Base-by-base conservation (phyloP, 1,140 invertebrate species). In the Papilio helenus region DNA sequence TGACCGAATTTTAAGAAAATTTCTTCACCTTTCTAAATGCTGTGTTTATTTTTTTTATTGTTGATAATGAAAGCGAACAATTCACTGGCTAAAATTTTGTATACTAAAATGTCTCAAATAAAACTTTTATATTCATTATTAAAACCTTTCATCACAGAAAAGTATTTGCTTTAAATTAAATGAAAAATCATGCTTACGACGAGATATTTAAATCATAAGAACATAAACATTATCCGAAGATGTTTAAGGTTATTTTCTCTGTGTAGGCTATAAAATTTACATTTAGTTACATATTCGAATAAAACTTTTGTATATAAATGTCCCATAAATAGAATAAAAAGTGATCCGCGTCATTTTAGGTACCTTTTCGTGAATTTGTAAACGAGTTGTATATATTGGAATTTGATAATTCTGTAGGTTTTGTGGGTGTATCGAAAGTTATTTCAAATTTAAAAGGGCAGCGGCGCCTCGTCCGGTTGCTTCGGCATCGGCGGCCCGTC, bases 401-500 rank as follows among this genome's bases (percentile, higher is more conserved):
- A 29, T 65, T 65, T 68, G 1, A 26, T 26, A 26, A 61, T 9
- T 61, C 23, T 26, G 20, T 23, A 61, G 23, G 23, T 26, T 26
- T 26, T 61, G 2, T 49, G 5, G 46, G 14, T 49, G 5, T 18
- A 49, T 49, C 46, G 5, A 49, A 39, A 39, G 34, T 39, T 39
- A 39, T 39, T 39, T 39, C 34, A 7, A 39, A 8, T 39, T 39
- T 39, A 39, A 39, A 39, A 5, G 34, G 34, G 98, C 72, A 98
- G 94, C 12, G 97, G 97, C 2, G 97, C 96, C 39, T 96, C 96
- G n/a, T 96, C 95, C 83, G 95, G 79, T 2, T 79, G 90, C 3
- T 94, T 89, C 49, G 93, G 95, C 7, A 95, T 94, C 12, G 95
- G 95, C 20, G 89, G 91, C 1, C 89, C 95, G 87, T 97, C 97